Conservation (phyloP, 2,888 invertebrate species). For the Macrophya annulata region DNA sequence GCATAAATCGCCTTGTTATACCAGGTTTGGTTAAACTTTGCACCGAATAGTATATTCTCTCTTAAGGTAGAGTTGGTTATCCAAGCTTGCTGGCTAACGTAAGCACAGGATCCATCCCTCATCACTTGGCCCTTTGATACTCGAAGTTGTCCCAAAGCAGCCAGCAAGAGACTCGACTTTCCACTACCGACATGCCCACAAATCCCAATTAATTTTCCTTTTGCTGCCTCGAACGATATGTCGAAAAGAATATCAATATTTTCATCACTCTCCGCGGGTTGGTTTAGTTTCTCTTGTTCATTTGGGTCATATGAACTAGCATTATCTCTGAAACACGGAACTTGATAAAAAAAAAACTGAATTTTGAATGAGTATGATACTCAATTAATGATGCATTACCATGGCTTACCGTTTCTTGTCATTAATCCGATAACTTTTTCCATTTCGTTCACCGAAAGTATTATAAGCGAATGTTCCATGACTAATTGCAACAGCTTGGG, state of each 20-base stretch:
- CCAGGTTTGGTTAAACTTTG: constrained; percentile 80
- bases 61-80: constrained; percentile 83
- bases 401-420: constrained; percentile 14
- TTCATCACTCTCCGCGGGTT: constrained; percentile 12
- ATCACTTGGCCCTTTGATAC: constrained; percentile 77
- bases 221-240: constrained; percentile 73
- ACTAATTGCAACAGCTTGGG: constrained; percentile 80
- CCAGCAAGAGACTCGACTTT: constrained; percentile 82
- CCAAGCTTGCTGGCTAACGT: constrained; percentile 83
- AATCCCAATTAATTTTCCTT: constrained; percentile 80
- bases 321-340: neutral
- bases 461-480: constrained; percentile 80
- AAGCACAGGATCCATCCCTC: constrained; percentile 81
- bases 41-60: constrained; percentile 85
- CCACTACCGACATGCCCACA: constrained; percentile 82
- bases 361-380: neutral
- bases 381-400: neutral
- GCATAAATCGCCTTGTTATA: constrained; percentile 79
- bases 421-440: neutral
- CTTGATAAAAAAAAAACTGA: neutral
- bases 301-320: neutral
- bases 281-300: constrained; percentile 59
- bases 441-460: neutral
- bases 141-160: constrained; percentile 81
- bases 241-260: constrained; percentile 68